A percentile compares a stretch with the other conserved stretches of the same genome.
These are phyloP conservation scores for Microcebus jonahi DNA, from an alignment of 2,113 vertebrate species.

Conservation along the genomic window DNA sequence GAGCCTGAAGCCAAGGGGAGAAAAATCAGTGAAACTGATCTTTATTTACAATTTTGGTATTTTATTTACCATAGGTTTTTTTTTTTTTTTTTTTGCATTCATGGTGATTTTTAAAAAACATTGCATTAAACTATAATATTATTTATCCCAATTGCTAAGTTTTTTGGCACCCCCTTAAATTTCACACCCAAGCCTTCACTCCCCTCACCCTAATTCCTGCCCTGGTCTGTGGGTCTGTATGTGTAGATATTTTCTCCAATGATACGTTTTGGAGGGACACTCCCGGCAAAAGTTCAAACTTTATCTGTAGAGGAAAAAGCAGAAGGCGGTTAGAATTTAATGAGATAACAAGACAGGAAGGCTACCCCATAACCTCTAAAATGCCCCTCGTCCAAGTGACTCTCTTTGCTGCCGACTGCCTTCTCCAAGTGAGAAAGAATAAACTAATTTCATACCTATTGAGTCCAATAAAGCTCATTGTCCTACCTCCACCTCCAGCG, in stretches of 20 bases:
- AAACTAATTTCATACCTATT: slow-evolving; percentile 86
- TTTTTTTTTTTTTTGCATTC: not conserved
- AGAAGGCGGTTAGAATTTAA: not conserved
- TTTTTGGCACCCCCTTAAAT: not conserved
- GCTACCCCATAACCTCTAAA: not conserved
- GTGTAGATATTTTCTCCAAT: slow-evolving; percentile 44
- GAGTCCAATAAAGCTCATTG: slow-evolving; percentile 84
- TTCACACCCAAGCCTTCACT: not conserved
- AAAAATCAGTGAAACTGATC: not conserved
- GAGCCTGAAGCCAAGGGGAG: not conserved
- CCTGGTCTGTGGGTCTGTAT: not conserved
- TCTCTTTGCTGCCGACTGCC: slow-evolving; percentile 77
- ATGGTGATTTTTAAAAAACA: not conserved
- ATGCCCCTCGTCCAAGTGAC: slow-evolving; percentile 67
- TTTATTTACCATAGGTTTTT: not conserved
- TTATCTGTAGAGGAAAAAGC: slow-evolving; percentile 69
- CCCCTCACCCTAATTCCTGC: not conserved
- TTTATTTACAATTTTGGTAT: not conserved
- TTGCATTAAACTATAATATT: not conserved
- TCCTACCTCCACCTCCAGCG: slow-evolving; percentile 79
- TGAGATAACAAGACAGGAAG: slow-evolving; percentile 46
- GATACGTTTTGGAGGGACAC: slow-evolving; percentile 59
- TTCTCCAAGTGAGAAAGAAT: slow-evolving; percentile 81
- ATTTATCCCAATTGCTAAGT: not conserved
- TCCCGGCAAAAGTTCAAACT: slow-evolving; percentile 62